Evolutionary conservation across 2,113 vertebrate species (phyloP).

Genomic region (Ceratotherium simum): DNA sequence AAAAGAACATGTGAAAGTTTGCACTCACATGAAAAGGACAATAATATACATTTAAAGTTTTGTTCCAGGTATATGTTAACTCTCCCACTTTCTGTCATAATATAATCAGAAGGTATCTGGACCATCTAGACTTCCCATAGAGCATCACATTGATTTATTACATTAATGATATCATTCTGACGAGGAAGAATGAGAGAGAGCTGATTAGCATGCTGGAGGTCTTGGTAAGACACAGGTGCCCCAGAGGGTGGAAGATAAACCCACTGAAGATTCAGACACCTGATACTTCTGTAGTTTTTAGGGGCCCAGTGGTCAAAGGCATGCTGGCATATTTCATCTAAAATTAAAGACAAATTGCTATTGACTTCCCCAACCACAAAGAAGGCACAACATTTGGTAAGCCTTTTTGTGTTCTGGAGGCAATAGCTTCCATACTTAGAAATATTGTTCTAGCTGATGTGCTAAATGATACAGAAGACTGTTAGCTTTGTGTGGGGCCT

Average conservation of each 20-base stretch:
- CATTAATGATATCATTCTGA: background rate
- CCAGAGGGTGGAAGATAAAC: background rate
- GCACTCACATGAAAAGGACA: background rate
- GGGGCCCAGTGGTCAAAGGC: background rate
- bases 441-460: background rate
- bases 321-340: background rate
- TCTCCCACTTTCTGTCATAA: background rate
- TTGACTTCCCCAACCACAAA: background rate
- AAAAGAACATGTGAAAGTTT: constrained; percentile 10
- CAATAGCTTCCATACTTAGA: background rate
- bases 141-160: background rate
- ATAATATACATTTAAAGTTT: constrained; percentile 15
- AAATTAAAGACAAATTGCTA: background rate
- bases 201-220: background rate
- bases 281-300: background rate
- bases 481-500: background rate
- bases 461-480: background rate
- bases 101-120: background rate
- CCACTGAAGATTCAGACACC: background rate
- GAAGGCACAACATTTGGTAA: background rate
- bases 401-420: background rate
- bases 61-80: background rate
- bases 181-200: background rate
- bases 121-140: background rate
- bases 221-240: background rate